Base-by-base conservation (phyloP, 2,113 vertebrate genomes). In the Odobenus rosmarus region DNA sequence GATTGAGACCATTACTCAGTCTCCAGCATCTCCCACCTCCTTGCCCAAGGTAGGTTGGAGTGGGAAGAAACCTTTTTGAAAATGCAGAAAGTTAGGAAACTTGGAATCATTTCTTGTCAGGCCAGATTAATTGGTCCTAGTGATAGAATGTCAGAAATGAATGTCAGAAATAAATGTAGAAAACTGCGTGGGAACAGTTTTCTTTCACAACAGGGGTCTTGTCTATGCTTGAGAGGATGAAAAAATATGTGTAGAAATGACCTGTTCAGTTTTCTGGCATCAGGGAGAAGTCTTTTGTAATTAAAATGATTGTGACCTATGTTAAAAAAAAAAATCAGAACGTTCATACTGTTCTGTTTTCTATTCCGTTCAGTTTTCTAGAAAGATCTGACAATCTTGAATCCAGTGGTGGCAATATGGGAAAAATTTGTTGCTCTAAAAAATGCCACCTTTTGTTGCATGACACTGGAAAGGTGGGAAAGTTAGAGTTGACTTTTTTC, bases 331-430 rank as follows among this genome's bases (percentile, higher is more conserved):
- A 76, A 90, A 46, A 11, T 49, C 31, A 62, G 59, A 84, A 67
- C 19, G 16, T 87, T 95, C 55, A 33, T 84, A 10, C 18, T 61
- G 6, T 71, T 94, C 61, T 19, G 2, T 79, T 92, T 90, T 96
- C 82, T 92, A 10, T 84, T 92, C 77, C 90, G 26, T 82, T 96
- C 62, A 55, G 59, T 76, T 92, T 95, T 94, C 15, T 77, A 55
- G 51, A 87, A 93, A 76, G 51, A 71, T 59, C 26, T 55, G 69
- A 31, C 59, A 64, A 33, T 86, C 2, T 82, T 61, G 36, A 84
- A 57, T 88, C 59, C 39, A 62, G 1, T 76, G 61, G 36, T 88
- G 46, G 49, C 23, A 87, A 31, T 74, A 64, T 24, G 69, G 33
- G 84, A 53, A 84, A 93, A 71, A 84, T 15, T 28, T 64, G 23